A percentile compares a stretch with the other conserved stretches of the same genome.
Conservation (phyloP, 2,113 vertebrate species). For the Orycteropus afer region DNA sequence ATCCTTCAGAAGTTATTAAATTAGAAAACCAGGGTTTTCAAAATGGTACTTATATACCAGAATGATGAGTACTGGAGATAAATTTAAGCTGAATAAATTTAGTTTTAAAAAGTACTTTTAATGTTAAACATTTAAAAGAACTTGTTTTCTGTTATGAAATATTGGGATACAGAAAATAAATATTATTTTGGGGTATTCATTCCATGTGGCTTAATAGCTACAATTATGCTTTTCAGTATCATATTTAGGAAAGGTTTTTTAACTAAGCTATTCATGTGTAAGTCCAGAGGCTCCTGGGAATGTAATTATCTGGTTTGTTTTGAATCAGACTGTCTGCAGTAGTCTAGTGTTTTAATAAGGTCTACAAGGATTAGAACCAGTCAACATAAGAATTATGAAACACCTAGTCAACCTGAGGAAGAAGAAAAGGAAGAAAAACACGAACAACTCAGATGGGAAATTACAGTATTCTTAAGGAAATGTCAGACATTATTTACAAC, state of each 20-base stretch:
- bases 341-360: constrained; percentile 68
- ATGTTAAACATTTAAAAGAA: constrained; percentile 8
- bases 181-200: not conserved
- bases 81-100: not conserved
- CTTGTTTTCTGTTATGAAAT: not conserved
- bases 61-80: not conserved
- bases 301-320: constrained; percentile 71
- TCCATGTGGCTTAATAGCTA: not conserved
- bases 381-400: constrained; percentile 63
- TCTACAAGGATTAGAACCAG: constrained; percentile 65
- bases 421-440: not conserved
- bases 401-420: constrained; percentile 4
- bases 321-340: constrained; percentile 54
- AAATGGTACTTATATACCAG: not conserved
- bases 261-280: constrained; percentile 31
- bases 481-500: not conserved
- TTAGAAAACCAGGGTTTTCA: constrained; percentile 9
- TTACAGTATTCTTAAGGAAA: not conserved
- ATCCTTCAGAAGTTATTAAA: constrained; percentile 36
- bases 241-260: constrained; percentile 24
- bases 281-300: constrained; percentile 50
- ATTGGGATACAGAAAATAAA: not conserved
- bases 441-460: not conserved
- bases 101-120: not conserved
- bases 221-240: constrained; percentile 11